These are phyloP conservation scores for Notechis scutatus DNA, from an alignment of 2,113 vertebrate species.

Conservation along the genomic window DNA sequence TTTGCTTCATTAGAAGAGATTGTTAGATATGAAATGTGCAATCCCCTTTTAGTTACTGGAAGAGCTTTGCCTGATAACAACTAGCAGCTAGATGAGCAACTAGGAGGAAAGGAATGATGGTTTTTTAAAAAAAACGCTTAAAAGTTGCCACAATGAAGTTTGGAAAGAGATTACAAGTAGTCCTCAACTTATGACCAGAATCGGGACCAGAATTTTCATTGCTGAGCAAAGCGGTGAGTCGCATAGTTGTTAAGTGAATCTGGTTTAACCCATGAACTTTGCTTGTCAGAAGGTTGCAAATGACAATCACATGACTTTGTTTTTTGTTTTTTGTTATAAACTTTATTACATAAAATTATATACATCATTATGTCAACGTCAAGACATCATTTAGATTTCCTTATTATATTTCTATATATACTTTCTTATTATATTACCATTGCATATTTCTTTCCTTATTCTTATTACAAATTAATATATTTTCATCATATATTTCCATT, in stretches of 20 bases:
- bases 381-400: no score
- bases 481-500: no score
- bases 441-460: no score
- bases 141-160: constrained; percentile 1
- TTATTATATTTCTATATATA: no score
- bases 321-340: no score
- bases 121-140: background rate
- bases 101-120: constrained; percentile 17
- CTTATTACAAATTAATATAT: no score
- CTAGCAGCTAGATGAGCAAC: constrained; percentile 15
- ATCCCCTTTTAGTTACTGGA: constrained; percentile 24
- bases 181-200: background rate
- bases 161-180: background rate
- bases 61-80: constrained; percentile 17
- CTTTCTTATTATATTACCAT: no score
- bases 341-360: no score
- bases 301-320: background rate
- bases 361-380: no score
- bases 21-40: constrained; percentile 20
- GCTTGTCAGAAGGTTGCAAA: background rate
- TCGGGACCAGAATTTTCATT: background rate
- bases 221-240: background rate
- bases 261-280: background rate
- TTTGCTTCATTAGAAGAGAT: constrained; percentile 22
- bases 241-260: background rate